Evolutionary conservation across 2,888 invertebrate genomes (phyloP), one percentile per base, ranked within the genome.

Genomic region (Eupithecia inturbata): DNA sequence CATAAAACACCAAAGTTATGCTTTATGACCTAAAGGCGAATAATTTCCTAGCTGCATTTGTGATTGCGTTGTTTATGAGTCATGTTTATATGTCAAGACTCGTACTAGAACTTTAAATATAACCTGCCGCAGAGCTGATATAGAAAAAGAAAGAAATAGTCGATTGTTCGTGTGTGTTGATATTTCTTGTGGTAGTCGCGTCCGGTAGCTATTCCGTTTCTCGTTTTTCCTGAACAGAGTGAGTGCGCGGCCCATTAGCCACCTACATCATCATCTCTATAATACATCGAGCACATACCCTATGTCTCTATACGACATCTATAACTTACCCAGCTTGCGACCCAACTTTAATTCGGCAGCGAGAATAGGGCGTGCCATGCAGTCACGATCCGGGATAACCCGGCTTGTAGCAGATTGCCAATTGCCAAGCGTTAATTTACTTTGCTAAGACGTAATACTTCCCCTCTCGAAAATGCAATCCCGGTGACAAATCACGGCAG

Each of bases 11-110:
- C 76, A 81, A 84, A 86, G 87, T 87, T 88, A 87, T 87, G 84
- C 85, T 82, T 84, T 86, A 84, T 85, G 84, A 87, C 87, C 85
- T 84, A 78, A 85, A 83, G 82, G 85, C 82, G 83, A 87, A 86
- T 86, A 85, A 85, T 87, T 89, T 85, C 85, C 80, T 79, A 87
- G 85, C 84, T 82, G 82, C 79, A 80, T 80, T 84, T 79, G 82
- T 82, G 81, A 84, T 85, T 82, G 82, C 74, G 79, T 80, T 81
- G 76, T 83, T 84, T 87, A 87, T 88, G 88, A 89, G 80, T 87
- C 87, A 89, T 81, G 80, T 82, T 79, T 75, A 74, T 75, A 75
- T 82, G 79, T 80, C 76, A 68, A 79, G 77, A 57, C 74, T 78
- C 69, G 77, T 75, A 74, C 14, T 33, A 31, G 16, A 74, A 74